Conservation (phyloP, 1,140 invertebrate genomes). For the Brachionus sp. region DNA sequence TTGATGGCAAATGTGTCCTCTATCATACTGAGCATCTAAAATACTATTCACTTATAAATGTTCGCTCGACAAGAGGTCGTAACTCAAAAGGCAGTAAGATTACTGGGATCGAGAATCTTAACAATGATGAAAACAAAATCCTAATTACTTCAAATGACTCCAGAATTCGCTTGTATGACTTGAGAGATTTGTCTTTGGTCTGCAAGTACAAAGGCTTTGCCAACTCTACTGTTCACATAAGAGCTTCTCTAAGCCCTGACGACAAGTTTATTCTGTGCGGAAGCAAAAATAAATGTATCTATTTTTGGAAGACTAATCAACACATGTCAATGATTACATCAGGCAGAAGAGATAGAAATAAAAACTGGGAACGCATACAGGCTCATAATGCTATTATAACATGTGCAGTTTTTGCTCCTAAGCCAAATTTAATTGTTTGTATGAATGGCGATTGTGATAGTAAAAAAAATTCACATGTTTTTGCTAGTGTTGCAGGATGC, state of each 20-base stretch:
- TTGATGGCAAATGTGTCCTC: slow-evolving; percentile 95
- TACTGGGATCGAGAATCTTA: slow-evolving; percentile 90
- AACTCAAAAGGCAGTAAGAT: slow-evolving; percentile 91
- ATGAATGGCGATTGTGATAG: not conserved
- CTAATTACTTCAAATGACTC: slow-evolving; percentile 97
- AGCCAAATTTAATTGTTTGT: slow-evolving; percentile 64
- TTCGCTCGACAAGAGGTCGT: slow-evolving; percentile 85
- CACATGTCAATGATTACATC: slow-evolving; percentile 92
- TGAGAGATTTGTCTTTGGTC: slow-evolving; percentile 87
- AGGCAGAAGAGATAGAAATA: slow-evolving; percentile 75
- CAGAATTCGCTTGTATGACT: slow-evolving; percentile 87
- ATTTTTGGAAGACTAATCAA: slow-evolving; percentile 91
- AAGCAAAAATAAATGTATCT: slow-evolving; percentile 95
- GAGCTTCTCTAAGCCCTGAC: slow-evolving; percentile 78
- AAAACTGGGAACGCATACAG: slow-evolving; percentile 96
- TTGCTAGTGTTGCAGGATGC: slow-evolving; percentile 30
- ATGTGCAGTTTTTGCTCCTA: slow-evolving; percentile 91
- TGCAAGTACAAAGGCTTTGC: slow-evolving; percentile 94
- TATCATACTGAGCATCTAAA: slow-evolving; percentile 93
- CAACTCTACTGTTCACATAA: slow-evolving; percentile 93
- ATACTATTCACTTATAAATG: slow-evolving; percentile 95
- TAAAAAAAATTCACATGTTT: not conserved
- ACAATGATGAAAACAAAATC: slow-evolving; percentile 56
- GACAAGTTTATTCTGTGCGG: slow-evolving; percentile 94
- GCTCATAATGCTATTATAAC: slow-evolving; percentile 93